Percentiles rank a stretch among this genome's conserved stretches.
Evolutionary conservation across 2,888 invertebrate genomes (phyloP).

Genomic region (Mythimna ferrago): DNA sequence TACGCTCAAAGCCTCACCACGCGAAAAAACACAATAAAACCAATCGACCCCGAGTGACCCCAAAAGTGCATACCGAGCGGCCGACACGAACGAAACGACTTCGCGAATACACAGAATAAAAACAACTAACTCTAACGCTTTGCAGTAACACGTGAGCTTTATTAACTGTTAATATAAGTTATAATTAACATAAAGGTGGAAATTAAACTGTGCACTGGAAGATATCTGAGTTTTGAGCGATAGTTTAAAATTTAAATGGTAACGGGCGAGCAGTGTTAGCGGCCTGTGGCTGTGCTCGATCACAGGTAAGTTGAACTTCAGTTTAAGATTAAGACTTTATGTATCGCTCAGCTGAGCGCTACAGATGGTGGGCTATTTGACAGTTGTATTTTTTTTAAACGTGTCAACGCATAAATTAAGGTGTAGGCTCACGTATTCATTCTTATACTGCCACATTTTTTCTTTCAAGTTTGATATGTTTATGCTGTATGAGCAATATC

Average conservation of each 20-base stretch:
- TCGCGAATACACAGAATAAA: conserved; percentile 73
- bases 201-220: conserved; percentile 78
- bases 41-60: conserved; percentile 86
- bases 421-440: conserved; percentile 64
- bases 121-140: conserved; percentile 78
- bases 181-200: conserved; percentile 81
- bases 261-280: conserved; percentile 66
- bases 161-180: conserved; percentile 74
- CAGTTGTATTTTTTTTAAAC: conserved; percentile 74
- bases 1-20: conserved; percentile 59
- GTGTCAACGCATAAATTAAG: conserved; percentile 77
- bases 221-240: conserved; percentile 66
- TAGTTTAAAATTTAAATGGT: conserved; percentile 70
- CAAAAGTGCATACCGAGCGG: conserved; percentile 83
- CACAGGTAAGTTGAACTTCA: conserved; percentile 79
- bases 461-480: conserved; percentile 35
- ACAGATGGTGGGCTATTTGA: conserved; percentile 65
- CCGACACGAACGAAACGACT: conserved; percentile 86
- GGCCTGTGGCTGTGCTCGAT: conserved; percentile 67
- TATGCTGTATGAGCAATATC: conserved; percentile 52
- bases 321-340: conserved; percentile 32
- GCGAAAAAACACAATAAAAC: conserved; percentile 74
- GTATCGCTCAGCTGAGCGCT: conserved; percentile 63
- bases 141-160: conserved; percentile 83
- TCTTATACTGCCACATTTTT: conserved; percentile 43